Evolutionary conservation across 2,888 invertebrate genomes (phyloP).

Genomic region (Seira musarum): DNA sequence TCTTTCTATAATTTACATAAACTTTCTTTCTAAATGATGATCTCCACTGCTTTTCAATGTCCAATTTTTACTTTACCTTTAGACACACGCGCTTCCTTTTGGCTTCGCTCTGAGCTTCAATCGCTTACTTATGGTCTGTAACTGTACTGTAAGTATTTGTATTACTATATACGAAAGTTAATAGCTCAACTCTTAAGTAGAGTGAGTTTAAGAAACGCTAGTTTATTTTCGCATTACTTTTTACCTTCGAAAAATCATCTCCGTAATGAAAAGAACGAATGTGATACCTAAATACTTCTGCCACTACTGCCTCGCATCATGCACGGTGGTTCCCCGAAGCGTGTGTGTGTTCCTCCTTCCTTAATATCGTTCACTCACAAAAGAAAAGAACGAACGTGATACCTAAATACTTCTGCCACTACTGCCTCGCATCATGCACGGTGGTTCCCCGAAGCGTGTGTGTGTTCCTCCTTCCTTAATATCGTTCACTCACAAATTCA

Average conservation of each 20-base stretch:
- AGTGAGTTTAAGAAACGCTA: background rate
- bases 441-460: background rate
- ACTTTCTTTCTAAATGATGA: background rate
- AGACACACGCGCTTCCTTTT: background rate
- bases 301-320: too few relatives aligned
- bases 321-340: background rate
- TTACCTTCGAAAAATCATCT: background rate
- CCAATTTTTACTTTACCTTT: too few relatives aligned
- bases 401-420: too few relatives aligned
- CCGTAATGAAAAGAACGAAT: background rate
- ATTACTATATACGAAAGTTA: too few relatives aligned
- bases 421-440: too few relatives aligned
- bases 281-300: too few relatives aligned
- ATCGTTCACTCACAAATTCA: background rate
- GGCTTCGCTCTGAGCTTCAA: background rate
- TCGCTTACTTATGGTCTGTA: background rate
- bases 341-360: background rate
- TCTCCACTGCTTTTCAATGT: too few relatives aligned
- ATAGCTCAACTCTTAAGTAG: background rate
- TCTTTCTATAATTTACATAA: background rate
- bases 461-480: background rate
- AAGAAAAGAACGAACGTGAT: too few relatives aligned
- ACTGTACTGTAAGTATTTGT: too few relatives aligned
- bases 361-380: background rate
- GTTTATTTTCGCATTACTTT: background rate